Base-by-base conservation (phyloP, 2,797 vertebrate species). In the Artibeus jamaicensis region DNA sequence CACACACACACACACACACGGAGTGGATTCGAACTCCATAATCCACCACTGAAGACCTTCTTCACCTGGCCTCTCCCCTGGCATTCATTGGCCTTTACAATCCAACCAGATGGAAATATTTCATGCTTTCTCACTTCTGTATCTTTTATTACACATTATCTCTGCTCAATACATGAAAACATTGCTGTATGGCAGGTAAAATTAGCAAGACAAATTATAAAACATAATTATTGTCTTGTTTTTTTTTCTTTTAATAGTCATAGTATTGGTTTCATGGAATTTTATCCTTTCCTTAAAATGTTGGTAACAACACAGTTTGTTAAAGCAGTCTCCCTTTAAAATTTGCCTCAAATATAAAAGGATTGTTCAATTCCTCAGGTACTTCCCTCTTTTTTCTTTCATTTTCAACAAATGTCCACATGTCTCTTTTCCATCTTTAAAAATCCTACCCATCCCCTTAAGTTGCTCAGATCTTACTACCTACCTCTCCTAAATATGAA, bases 291-390 rank as follows among this genome's bases (percentile, higher is more conserved):
- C 19, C 19, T 77, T 73, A 55, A 90, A 84, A 68, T 74, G 68
- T 76, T 65, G 26, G 15, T 67, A 50, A 93, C 2, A 77, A 87
- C 39, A 71, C 32, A 82, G 5, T 67, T 21, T 50, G 19, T 88
- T 39, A 85, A 88, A 24, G 48, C 1, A 26, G 32, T 48, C 19
- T 95, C 29, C 39, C n/a, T 93, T 95, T 94, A 92, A 90, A 95
- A 71, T 46, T 16, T 70, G 65, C 44, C 39, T 92, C 18, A 70
- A 34, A n/a, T 50, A 39, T 29, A 65, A 82, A 95, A 81, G 14
- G 84, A 90, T 55, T 24, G 42, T n/a, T 8, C 26, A 88, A 12
- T 10, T 44, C 48, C 76, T 44, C 19, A 26, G 9, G 6, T 18
- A 34, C 6, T 34, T 42, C 12, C 37, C 37, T 67, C 42, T 84